A percentile compares a stretch with the other conserved stretches of the same genome.
These are phyloP conservation scores for Euplagia quadripunctaria DNA, from an alignment of 2,888 invertebrate species.

Conservation along the genomic window DNA sequence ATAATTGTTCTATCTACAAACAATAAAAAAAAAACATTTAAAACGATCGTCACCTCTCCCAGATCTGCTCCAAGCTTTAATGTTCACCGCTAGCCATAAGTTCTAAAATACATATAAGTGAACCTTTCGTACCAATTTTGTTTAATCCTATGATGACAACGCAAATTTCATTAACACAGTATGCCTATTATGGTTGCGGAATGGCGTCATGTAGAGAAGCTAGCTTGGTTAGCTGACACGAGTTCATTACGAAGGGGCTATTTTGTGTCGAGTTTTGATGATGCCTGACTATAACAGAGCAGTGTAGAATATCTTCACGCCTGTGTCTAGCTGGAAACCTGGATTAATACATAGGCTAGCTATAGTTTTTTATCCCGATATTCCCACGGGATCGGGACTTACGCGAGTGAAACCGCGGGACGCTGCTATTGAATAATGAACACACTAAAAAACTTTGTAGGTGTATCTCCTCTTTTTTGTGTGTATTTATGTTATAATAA, in stretches of 20 bases:
- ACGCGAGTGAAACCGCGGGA: too few relatives aligned
- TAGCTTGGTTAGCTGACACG: slow-evolving; percentile 10
- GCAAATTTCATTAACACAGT: slow-evolving; percentile 10
- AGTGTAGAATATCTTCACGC: background rate
- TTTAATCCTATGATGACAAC: background rate
- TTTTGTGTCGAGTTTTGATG: background rate
- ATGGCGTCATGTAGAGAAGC: slow-evolving; percentile 7
- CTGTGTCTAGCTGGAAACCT: too few relatives aligned
- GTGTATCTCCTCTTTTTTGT: too few relatives aligned
- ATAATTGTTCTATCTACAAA: too few relatives aligned
- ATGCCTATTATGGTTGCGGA: background rate
- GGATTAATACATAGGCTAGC: too few relatives aligned
- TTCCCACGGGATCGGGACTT: too few relatives aligned
- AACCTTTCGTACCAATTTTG: background rate
- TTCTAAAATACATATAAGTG: slow-evolving; percentile 1
- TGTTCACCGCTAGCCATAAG: background rate
- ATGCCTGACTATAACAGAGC: background rate
- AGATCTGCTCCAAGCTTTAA: background rate
- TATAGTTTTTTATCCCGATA: too few relatives aligned
- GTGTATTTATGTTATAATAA: too few relatives aligned
- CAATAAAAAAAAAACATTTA: too few relatives aligned
- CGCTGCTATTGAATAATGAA: too few relatives aligned
- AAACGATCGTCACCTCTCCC: too few relatives aligned
- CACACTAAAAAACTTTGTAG: too few relatives aligned
- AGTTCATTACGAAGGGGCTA: slow-evolving; percentile 9